Percentiles rank a stretch among this genome's conserved stretches.
Evolutionary conservation across 2,888 invertebrate genomes (phyloP).

Genomic region (Brachypterus glaber): DNA sequence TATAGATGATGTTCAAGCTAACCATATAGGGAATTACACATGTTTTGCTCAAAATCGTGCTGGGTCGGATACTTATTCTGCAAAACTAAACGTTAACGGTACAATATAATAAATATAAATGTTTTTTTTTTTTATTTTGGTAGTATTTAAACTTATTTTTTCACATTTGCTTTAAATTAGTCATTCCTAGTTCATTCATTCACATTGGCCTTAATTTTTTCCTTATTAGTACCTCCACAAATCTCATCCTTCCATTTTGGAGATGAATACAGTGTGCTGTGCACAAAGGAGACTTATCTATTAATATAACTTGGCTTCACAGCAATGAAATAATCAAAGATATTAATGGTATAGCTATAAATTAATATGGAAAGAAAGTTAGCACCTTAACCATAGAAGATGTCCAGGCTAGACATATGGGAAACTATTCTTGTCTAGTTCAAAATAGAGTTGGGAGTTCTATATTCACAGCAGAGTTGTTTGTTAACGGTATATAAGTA

Average conservation of each 20-base stretch:
- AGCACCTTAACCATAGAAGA: conserved; percentile 52
- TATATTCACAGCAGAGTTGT: conserved; percentile 51
- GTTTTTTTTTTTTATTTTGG: no score
- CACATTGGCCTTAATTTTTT: no score
- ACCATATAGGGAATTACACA: conserved; percentile 67
- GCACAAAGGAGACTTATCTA: conserved; percentile 58
- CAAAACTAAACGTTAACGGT: conserved; percentile 67
- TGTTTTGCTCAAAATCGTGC: conserved; percentile 65
- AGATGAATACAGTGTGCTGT: conserved; percentile 53
- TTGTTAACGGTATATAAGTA: conserved; percentile 62
- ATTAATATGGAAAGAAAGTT: conserved; percentile 40
- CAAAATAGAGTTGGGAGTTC: conserved; percentile 56
- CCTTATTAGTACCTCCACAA: conserved; percentile 45
- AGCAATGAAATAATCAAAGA: conserved; percentile 38
- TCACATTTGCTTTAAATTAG: no score
- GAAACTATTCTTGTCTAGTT: conserved; percentile 66
- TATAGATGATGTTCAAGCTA: conserved; percentile 58
- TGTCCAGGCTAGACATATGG: conserved; percentile 54
- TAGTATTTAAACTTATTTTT: no score
- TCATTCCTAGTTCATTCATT: no score
- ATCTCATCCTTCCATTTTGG: conserved; percentile 48
- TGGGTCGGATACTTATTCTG: conserved; percentile 57
- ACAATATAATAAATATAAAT: conserved; percentile 9
- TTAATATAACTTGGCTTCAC: conserved; percentile 52
- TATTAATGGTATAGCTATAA: conserved; percentile 31